phyloP scores from a whole-genome alignment of 2,113 vertebrate genomes.

The Tragelaphus scriptus region DNA sequence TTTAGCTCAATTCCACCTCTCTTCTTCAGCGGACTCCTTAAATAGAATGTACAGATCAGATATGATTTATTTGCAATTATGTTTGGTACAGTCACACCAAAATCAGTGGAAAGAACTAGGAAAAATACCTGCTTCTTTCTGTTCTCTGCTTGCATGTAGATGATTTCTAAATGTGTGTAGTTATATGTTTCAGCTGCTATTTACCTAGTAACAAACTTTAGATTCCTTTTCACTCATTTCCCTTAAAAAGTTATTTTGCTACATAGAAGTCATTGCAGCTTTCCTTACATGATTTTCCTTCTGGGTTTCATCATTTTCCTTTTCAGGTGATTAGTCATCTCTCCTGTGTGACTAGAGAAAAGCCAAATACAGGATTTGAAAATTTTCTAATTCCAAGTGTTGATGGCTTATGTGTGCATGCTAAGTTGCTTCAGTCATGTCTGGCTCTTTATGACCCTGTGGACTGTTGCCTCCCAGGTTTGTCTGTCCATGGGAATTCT shows the following conservation, averaged over 20 bases:
- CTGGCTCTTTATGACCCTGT: neutral
- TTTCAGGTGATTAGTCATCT: neutral
- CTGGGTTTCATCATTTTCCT: neutral
- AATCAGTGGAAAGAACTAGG: neutral
- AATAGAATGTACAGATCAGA: neutral
- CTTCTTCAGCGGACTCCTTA: neutral
- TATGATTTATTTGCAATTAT: neutral
- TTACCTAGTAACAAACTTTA: neutral
- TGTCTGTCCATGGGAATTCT: neutral
- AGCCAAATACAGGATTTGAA: neutral
- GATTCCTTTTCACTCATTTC: neutral
- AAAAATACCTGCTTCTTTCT: neutral
- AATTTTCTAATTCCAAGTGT: neutral
- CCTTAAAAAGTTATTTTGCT: neutral
- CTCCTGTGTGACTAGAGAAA: neutral
- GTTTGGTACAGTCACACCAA: neutral
- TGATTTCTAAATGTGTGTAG: neutral
- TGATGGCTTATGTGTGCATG: neutral
- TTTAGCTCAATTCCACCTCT: neutral
- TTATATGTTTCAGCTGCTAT: neutral
- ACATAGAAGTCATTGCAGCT: neutral
- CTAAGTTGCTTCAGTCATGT: neutral
- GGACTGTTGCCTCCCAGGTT: neutral
- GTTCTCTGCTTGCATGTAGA: neutral
- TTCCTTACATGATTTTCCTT: neutral